phyloP scores from a whole-genome alignment of 2,113 vertebrate species.

The Egretta garzetta region DNA sequence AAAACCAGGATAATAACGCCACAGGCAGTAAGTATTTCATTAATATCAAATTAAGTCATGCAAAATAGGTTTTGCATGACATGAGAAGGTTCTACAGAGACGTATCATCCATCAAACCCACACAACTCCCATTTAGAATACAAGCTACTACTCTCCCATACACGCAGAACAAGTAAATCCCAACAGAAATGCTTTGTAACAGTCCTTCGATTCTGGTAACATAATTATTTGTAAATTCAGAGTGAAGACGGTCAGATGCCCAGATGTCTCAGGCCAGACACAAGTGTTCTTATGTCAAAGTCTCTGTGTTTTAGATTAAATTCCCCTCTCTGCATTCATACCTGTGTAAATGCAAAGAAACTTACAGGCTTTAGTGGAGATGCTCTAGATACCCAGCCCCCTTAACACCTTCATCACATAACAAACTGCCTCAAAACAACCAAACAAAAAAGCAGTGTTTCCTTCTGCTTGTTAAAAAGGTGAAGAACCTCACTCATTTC shows the following conservation, averaged over 20 bases:
- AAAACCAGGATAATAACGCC: neutral
- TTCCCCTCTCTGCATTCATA: neutral
- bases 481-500: neutral
- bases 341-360: neutral
- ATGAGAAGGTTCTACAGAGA: neutral
- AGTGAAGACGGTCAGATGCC: neutral
- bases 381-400: accelerated
- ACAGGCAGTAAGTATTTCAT: neutral
- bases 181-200: neutral
- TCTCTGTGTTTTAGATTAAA: neutral
- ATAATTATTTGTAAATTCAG: neutral
- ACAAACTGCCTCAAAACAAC: neutral
- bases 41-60: neutral
- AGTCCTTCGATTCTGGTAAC: neutral
- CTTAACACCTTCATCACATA: neutral
- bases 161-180: neutral
- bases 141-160: neutral
- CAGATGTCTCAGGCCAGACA: neutral
- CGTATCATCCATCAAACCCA: neutral
- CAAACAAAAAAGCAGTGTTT: neutral
- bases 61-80: neutral
- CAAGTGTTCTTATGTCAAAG: neutral
- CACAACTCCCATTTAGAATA: neutral
- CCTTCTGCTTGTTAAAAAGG: neutral
- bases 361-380: neutral